These are phyloP conservation scores for Coranthus polyacanthus DNA, from an alignment of 2,797 vertebrate species.

Conservation along the genomic window DNA sequence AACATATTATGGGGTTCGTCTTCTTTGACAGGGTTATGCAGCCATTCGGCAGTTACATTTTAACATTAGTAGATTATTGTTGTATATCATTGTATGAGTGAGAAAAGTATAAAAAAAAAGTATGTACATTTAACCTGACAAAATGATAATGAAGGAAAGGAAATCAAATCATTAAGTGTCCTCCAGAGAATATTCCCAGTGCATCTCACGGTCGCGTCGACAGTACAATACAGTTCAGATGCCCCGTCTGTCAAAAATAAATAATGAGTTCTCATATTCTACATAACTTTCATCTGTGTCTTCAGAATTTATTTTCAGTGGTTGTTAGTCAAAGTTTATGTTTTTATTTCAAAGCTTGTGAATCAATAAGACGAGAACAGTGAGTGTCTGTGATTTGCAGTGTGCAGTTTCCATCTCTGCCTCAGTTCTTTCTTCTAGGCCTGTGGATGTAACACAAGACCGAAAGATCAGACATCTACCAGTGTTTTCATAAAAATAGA, in stretches of 20 bases:
- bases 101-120: too few relatives aligned
- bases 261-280: slow-evolving; percentile 25
- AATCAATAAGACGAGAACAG: slow-evolving; percentile 25
- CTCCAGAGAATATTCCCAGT: not conserved
- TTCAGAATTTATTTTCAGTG: slow-evolving; percentile 25
- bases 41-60: too few relatives aligned
- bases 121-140: too few relatives aligned
- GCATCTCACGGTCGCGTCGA: not conserved
- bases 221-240: not conserved
- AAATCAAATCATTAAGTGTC: too few relatives aligned
- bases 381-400: slow-evolving; percentile 22
- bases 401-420: slow-evolving; percentile 11
- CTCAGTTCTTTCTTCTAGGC: slow-evolving; percentile 31
- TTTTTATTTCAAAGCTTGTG: slow-evolving; percentile 37
- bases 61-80: too few relatives aligned
- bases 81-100: too few relatives aligned
- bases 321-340: slow-evolving; percentile 39
- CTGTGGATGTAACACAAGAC: slow-evolving; percentile 30
- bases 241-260: slow-evolving; percentile 6
- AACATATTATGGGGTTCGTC: slow-evolving; percentile 3
- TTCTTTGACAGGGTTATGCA: too few relatives aligned
- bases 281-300: not conserved
- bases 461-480: slow-evolving; percentile 31
- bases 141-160: too few relatives aligned
- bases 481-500: slow-evolving; percentile 52